Evolutionary conservation across 2,797 vertebrate genomes (phyloP), one percentile per base, ranked within the genome.

Genomic region (Notoglanidium macrostoma): DNA sequence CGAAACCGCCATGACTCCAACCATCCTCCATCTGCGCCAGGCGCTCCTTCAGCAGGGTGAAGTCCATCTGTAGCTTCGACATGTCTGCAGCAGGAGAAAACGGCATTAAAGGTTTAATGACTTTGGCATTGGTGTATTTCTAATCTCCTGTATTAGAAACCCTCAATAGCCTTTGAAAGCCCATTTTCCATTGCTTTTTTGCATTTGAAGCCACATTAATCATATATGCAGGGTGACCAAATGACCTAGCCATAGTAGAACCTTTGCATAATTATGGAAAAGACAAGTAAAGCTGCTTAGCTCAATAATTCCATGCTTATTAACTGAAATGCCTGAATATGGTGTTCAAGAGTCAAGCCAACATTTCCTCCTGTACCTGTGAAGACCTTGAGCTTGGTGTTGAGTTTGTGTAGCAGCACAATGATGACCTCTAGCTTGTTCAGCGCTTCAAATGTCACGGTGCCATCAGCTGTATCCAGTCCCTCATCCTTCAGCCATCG

Each of bases 391-490:
- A 98, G 97, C 90, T 98, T 99, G 92, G 95, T 97, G 95, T 99
- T 98, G 73, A 99, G 96, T 88, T 97, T 96, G 92, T 99, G 98
- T 92, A 96, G 94, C 44, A 98, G 96, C 26, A 96, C 85, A 89
- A 99, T 96, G 81, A 99, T 96, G 91, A 96, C 96, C 91, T 99
- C 98, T 89, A 99, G 92, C 91, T 98, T 99, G 94, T 95, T 97
- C 85, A 98, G 93, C 3, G 97, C 95, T 85, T 98, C 98, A 0
- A 94, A 92, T 11, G 95, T 97, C 81, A 99, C 91, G 1, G 91
- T 93, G 65, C 94, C 94, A 1, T 95, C 95, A 0, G 91, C 94
- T 92, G 96, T 95, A 51, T 97, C 96, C 49, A 97, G 94, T 61
- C 94, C 94, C 65, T 94, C 96, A 72, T 97, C 96, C 57, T 96